Evolutionary conservation across 1,140 invertebrate species (phyloP).

Genomic region (Drosophila subobscura): DNA sequence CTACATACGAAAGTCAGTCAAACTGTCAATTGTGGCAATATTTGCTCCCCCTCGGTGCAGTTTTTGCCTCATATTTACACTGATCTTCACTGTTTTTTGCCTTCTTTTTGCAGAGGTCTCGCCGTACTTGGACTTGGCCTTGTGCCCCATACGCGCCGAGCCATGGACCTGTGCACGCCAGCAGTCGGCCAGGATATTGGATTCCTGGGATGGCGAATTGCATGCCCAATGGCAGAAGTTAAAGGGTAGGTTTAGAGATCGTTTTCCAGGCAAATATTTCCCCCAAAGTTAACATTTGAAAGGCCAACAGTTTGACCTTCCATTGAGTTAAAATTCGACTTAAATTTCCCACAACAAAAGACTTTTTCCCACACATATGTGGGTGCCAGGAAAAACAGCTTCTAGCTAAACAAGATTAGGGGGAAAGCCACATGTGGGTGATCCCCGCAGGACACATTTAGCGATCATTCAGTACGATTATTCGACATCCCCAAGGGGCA

Average conservation of each 20-base stretch:
- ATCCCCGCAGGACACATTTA: neutral
- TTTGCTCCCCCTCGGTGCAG: conserved; percentile 7
- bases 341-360: too few species aligned
- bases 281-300: conserved; percentile 15
- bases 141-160: conserved; percentile 74
- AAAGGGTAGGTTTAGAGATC: conserved; percentile 58
- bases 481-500: conserved; percentile 8
- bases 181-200: conserved; percentile 70
- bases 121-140: conserved; percentile 75
- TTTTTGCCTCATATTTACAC: conserved; percentile 7
- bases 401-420: neutral
- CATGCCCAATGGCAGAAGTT: conserved; percentile 76
- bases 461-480: conserved; percentile 25
- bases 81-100: conserved; percentile 2
- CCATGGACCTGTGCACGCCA: conserved; percentile 80
- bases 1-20: conserved; percentile 25
- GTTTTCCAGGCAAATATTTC: conserved; percentile 19
- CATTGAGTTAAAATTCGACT: too few species aligned
- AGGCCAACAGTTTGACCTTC: too few species aligned
- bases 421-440: conserved; percentile 12
- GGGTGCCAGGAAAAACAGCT: neutral
- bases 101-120: conserved; percentile 69
- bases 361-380: conserved; percentile 5
- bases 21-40: conserved; percentile 12
- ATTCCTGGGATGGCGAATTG: conserved; percentile 72